phyloP scores from a whole-genome alignment of 2,888 invertebrate species.

The Formica aserva region DNA sequence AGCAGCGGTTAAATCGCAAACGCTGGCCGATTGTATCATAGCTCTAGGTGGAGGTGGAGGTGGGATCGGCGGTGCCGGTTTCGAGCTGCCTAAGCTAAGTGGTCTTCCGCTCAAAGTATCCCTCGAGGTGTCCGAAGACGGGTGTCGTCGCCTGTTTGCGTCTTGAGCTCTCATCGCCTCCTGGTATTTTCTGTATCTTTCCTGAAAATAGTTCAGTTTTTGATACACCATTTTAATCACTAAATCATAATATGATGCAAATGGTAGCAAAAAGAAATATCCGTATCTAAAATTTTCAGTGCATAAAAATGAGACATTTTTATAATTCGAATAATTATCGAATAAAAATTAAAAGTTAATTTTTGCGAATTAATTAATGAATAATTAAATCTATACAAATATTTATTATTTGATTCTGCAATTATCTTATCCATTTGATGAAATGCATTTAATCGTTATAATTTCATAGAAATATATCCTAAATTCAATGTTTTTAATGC shows the following conservation, averaged over 20 bases:
- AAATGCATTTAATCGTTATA: not conserved
- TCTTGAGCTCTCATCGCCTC: constrained; percentile 88
- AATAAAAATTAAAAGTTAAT: not conserved
- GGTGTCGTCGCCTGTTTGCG: constrained; percentile 84
- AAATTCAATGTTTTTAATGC: not conserved
- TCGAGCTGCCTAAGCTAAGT: constrained; percentile 77
- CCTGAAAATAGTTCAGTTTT: constrained; percentile 71
- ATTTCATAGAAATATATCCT: not conserved
- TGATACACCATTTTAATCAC: not conserved
- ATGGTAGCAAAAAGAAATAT: not conserved
- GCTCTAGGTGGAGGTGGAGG: constrained; percentile 78
- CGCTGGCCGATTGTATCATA: constrained; percentile 83
- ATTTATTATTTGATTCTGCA: not conserved
- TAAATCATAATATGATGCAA: not conserved
- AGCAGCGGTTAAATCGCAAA: constrained; percentile 81
- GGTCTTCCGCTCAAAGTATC: constrained; percentile 78
- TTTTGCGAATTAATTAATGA: not conserved
- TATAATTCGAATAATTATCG: not conserved
- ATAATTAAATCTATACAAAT: not conserved
- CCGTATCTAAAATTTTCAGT: not conserved
- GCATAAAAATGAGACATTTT: not conserved
- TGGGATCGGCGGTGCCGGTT: constrained; percentile 65
- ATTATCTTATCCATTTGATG: not conserved
- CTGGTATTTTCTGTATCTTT: constrained; percentile 85
- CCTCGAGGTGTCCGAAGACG: constrained; percentile 73